Evolutionary conservation across 1,140 invertebrate species (phyloP).

Genomic region (Schlechtendalia chinensis): DNA sequence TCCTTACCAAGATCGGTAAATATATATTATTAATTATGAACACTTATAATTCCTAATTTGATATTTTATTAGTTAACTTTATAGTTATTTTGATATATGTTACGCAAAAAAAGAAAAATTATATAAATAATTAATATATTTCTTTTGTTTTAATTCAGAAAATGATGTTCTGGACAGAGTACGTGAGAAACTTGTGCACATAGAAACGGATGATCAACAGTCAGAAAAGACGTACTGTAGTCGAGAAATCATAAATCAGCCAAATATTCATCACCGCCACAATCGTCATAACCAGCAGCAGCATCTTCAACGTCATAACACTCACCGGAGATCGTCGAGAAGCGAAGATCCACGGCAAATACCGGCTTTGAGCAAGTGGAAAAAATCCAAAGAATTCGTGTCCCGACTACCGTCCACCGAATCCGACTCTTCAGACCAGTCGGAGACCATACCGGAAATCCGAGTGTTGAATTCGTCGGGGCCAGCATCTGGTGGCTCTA

Average conservation of each 20-base stretch:
- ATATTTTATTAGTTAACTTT: too few relatives aligned
- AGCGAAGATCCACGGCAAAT: neutral
- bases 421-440: slow-evolving; percentile 34
- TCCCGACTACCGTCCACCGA: neutral
- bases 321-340: neutral
- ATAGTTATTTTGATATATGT: too few relatives aligned
- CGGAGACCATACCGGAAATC: slow-evolving; percentile 21
- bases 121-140: neutral
- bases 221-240: neutral
- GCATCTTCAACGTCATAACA: neutral
- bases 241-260: neutral
- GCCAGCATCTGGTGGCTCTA: neutral
- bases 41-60: too few relatives aligned
- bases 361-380: neutral
- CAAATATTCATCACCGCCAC: neutral
- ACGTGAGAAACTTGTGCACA: slow-evolving; percentile 19
- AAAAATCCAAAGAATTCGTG: slow-evolving; percentile 1
- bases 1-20: too few relatives aligned
- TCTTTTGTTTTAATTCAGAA: neutral
- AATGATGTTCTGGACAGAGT: slow-evolving; percentile 13
- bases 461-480: neutral
- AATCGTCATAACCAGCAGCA: neutral
- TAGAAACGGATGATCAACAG: neutral
- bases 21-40: too few relatives aligned
- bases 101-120: too few relatives aligned